A percentile compares a stretch with the other conserved stretches of the same genome.
These are phyloP conservation scores for Habropoda laboriosa DNA, from an alignment of 1,140 invertebrate species.

Conservation along the genomic window DNA sequence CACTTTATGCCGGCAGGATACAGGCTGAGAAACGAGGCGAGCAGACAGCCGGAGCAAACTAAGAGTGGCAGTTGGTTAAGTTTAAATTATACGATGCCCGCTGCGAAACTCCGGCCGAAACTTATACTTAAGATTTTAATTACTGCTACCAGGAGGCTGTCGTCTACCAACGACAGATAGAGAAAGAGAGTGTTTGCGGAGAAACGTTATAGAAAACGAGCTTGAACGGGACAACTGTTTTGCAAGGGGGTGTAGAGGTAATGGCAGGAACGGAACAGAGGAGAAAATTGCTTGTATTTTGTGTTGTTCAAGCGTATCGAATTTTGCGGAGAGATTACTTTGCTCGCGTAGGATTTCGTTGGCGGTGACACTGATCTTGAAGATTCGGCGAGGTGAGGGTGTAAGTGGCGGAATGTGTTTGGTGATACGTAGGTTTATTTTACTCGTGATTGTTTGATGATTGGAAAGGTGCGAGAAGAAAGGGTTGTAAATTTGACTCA, in stretches of 20 bases:
- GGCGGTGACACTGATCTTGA: too few relatives aligned
- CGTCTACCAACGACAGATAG: background rate
- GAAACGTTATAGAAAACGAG: constrained; percentile 9
- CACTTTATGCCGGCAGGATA: constrained; percentile 17
- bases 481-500: too few relatives aligned
- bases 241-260: too few relatives aligned
- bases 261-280: too few relatives aligned
- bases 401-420: too few relatives aligned
- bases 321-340: too few relatives aligned
- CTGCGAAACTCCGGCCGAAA: constrained; percentile 5
- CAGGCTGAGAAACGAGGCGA: background rate
- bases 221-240: background rate
- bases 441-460: too few relatives aligned
- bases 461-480: too few relatives aligned
- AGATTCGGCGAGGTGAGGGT: too few relatives aligned
- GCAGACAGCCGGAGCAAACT: background rate
- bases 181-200: background rate
- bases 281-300: background rate
- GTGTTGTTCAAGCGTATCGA: background rate
- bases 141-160: constrained; percentile 3
- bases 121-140: constrained; percentile 45
- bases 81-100: constrained; percentile 43
- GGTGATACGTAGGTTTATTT: too few relatives aligned
- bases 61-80: constrained; percentile 49
- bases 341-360: too few relatives aligned